Base-by-base conservation (phyloP, 2,113 vertebrate species). In the Lichenostomus cassidix region DNA sequence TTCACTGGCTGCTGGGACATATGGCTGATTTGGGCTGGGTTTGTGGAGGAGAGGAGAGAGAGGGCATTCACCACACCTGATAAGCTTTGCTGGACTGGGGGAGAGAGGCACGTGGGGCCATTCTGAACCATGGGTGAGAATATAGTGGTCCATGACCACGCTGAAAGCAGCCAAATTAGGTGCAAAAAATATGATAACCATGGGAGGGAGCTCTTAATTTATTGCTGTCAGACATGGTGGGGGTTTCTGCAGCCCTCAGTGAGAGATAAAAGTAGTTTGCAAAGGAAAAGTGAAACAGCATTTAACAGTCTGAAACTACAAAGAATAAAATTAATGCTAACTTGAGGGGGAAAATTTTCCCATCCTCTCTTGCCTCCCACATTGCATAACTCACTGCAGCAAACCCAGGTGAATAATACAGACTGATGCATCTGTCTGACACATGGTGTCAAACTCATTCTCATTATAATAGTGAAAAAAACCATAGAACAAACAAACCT, bases 141-240 rank as follows among this genome's bases (percentile, higher is more conserved):
- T 19, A 60, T 0, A 73, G 29, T 7, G 11, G 6, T 22, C 35
- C 42, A 15, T 2, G 7, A 65, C 42, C 13, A 39, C 0, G 1
- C 2, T 21, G 33, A 86, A 75, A 31, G 70, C 42, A 70, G 46
- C 20, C 52, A 19, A 83, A 87, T 52, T 59, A 63, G 50, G 50
- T 69, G 75, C 59, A 86, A 87, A 64, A 81, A 89, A 73, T 59
- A 50, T 1, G 35, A 81, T 47, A 94, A 59, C 92, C 91, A 89
- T 83, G 47, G 83, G 94, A 90, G 80, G 91, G 92, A 92, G 94
- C 91, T 93, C 89, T 81, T 77, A 67, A 93, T 94, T 83, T 92
- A 70, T 63, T 62, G 64, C 88, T 74, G 41, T 71, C 24, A 81
- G 50, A 77, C 3, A 1, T 1, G 0, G 67, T 44, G 64, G 44